Evolutionary conservation across 2,888 invertebrate genomes (phyloP), one percentile per base, ranked within the genome.

Genomic region (Tetragonula carbonaria): DNA sequence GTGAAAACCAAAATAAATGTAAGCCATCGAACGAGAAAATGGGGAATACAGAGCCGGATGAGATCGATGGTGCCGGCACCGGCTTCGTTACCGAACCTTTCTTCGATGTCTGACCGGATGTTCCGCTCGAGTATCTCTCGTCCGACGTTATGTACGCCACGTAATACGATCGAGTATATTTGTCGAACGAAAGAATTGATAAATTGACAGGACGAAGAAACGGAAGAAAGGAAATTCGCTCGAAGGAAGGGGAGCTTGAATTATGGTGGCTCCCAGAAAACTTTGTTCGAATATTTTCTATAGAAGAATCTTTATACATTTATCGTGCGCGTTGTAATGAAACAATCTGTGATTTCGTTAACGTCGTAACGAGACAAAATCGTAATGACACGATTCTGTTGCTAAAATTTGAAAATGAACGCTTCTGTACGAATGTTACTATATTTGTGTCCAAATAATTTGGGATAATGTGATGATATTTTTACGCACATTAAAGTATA

Each of bases 121-220:
- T 66, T 80, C 33, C 66, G 33, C 51, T 57, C 55, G 63, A 71
- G 63, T 73, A 76, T 84, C 68, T 65, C 50, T 21, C 50, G 18
- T n/a, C 62, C 55, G 63, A 53, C 68, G 50, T 74, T 38, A 68
- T 59, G 50, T 3, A 2, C 65, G n/a, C 51, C 68, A 38, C 38
- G 59, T 87, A 86, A 88, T 86, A 74, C 85, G 88, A 79, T 88
- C 88, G 87, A 86, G 86, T 87, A 6, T 38, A 86, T 87, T 89
- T 86, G 85, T 74, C 83, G 89, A 80, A 84, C 83, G 90, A 88
- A 86, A 77, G 81, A 88, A 89, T 89, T 88, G 89, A 87, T 86
- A 89, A 90, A 90, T 89, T 87, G 87, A 88, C 81, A 82, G 80
- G 59, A 70, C 59, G 71, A 21, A 21, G 13, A 75, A 62, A 55